These are phyloP conservation scores for Mesoligia furuncula DNA, from an alignment of 2,888 invertebrate genomes.

Conservation along the genomic window DNA sequence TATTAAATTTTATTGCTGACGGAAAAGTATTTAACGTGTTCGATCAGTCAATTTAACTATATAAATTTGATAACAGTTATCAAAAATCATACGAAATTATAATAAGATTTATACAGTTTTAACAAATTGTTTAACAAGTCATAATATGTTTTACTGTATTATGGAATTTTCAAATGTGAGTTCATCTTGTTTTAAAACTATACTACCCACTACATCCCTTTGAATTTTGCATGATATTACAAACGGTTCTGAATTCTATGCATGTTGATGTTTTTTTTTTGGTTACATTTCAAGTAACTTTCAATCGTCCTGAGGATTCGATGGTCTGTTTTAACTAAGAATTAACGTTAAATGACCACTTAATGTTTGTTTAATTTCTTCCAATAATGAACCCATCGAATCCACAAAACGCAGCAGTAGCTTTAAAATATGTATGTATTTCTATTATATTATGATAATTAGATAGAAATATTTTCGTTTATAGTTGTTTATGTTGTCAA, in stretches of 20 bases:
- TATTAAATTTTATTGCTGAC: conserved; percentile 1
- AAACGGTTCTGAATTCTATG: conserved; percentile 24
- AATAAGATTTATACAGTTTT: conserved; percentile 9
- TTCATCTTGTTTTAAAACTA: background rate
- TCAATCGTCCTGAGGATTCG: conserved; percentile 30
- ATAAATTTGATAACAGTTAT: background rate
- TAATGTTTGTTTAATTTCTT: background rate
- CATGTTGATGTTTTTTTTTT: conserved; percentile 50
- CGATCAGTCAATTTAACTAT: background rate
- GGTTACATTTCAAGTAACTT: conserved; percentile 17
- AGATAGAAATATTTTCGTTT: conserved; percentile 55
- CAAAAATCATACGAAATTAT: background rate
- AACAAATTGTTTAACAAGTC: background rate
- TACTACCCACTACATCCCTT: background rate
- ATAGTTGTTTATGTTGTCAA: conserved; percentile 74
- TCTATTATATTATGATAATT: conserved; percentile 32
- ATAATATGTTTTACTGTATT: background rate
- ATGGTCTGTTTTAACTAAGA: background rate
- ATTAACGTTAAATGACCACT: background rate
- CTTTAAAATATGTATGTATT: conserved; percentile 29
- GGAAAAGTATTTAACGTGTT: background rate
- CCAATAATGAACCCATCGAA: conserved; percentile 6
- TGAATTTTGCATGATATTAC: conserved; percentile 34
- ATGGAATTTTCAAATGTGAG: background rate
- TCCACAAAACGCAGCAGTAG: conserved; percentile 30